A percentile compares a stretch with the other conserved stretches of the same genome.
Conservation (phyloP, 2,797 vertebrate species). For the Pteronotus mesoamericanus region DNA sequence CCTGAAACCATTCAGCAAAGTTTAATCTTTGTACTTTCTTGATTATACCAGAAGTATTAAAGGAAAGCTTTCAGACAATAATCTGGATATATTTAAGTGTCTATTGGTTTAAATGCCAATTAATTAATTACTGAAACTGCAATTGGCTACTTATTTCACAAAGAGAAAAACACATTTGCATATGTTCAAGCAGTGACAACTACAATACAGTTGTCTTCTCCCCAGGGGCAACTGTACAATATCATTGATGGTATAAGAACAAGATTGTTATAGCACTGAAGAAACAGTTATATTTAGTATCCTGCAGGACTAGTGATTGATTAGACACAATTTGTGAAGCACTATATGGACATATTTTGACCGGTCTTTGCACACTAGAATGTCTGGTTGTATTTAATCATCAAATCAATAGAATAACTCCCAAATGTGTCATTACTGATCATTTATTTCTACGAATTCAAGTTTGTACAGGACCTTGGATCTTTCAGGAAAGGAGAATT, state of each 20-base stretch:
- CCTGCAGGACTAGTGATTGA: background rate
- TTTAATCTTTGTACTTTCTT: background rate
- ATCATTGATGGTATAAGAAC: background rate
- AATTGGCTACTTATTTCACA: background rate
- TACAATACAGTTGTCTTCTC: background rate
- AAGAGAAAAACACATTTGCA: background rate
- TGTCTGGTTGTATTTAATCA: background rate
- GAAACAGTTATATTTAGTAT: background rate
- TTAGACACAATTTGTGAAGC: background rate
- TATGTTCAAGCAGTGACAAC: background rate
- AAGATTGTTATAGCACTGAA: background rate
- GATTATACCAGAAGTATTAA: background rate
- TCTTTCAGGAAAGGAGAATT: background rate
- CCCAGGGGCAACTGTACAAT: background rate
- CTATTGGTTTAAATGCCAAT: background rate
- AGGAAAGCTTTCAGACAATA: background rate
- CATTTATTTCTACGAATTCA: background rate
- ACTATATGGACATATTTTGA: background rate
- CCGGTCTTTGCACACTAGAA: background rate
- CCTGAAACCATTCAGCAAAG: background rate
- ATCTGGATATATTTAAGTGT: background rate
- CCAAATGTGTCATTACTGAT: background rate
- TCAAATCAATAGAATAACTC: background rate
- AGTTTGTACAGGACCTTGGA: background rate
- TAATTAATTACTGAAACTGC: background rate